Conservation (phyloP, 2,888 invertebrate genomes). For the Nemurella pictetii region DNA sequence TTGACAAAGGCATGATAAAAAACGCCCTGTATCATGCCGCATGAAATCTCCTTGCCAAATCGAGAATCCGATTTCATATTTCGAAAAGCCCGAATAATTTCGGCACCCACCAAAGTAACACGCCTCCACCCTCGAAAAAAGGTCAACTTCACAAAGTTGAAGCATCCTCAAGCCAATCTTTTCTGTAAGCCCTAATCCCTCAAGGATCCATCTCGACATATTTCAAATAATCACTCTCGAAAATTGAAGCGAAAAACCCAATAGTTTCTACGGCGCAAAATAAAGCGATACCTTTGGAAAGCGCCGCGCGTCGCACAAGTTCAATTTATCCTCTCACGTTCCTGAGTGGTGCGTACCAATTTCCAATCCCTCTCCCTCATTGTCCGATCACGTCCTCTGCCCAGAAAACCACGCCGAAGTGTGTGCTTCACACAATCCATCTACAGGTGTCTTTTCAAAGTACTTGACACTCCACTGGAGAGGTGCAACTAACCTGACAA, state of each 20-base stretch:
- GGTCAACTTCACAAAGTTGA: conserved; percentile 48
- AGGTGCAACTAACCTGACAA: neutral
- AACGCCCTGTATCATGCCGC: neutral
- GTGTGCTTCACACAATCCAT: neutral
- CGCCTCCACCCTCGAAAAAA: conserved; percentile 47
- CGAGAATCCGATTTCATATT: conserved; percentile 39
- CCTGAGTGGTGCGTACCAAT: neutral
- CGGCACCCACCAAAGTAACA: conserved; percentile 30
- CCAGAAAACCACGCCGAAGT: neutral
- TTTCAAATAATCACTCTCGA: neutral
- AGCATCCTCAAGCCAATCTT: neutral
- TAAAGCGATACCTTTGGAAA: neutral
- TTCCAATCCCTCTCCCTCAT: neutral
- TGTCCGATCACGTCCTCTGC: neutral
- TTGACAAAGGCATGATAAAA: no score
- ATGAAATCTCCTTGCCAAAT: neutral
- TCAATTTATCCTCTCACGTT: neutral
- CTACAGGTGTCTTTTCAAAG: conserved; percentile 11
- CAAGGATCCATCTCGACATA: conserved; percentile 2
- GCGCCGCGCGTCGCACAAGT: neutral
- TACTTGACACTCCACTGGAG: neutral
- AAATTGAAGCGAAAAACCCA: neutral
- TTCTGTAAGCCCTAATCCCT: conserved; percentile 7
- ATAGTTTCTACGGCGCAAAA: neutral
- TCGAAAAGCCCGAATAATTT: conserved; percentile 16